These are phyloP conservation scores for Platysternon megacephalum DNA, from an alignment of 2,113 vertebrate species.

Conservation along the genomic window DNA sequence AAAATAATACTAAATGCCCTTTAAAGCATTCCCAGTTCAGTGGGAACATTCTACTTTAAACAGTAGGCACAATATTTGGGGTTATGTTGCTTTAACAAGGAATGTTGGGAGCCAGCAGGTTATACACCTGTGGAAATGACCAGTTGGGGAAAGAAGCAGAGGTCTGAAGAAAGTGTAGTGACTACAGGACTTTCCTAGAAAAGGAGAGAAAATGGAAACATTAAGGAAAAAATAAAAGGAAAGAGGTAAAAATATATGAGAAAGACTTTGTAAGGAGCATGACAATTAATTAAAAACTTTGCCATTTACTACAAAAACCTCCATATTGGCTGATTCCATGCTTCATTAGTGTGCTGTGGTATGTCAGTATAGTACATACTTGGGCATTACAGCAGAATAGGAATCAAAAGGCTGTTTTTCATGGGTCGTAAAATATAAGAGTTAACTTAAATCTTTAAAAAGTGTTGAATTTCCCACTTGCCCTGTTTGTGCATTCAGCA, in stretches of 20 bases:
- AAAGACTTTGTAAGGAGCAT: not conserved
- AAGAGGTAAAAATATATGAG: not conserved
- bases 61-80: not conserved
- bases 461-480: rapidly evolving
- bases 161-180: not conserved
- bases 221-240: not conserved
- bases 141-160: not conserved
- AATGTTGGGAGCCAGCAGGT: not conserved
- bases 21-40: not conserved
- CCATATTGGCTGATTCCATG: not conserved
- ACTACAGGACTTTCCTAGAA: not conserved
- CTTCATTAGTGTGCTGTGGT: not conserved
- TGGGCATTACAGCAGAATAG: not conserved
- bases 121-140: not conserved
- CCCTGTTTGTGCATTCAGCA: not conserved
- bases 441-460: not conserved
- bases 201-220: not conserved
- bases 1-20: not conserved
- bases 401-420: not conserved
- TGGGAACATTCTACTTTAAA: not conserved
- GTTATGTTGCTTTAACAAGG: not conserved
- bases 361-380: not conserved
- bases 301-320: not conserved
- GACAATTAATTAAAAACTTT: not conserved
- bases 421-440: not conserved